A percentile compares a stretch with the other conserved stretches of the same genome.
These are phyloP conservation scores for Pantherophis vulpinus DNA, from an alignment of 2,797 vertebrate species.

Conservation along the genomic window DNA sequence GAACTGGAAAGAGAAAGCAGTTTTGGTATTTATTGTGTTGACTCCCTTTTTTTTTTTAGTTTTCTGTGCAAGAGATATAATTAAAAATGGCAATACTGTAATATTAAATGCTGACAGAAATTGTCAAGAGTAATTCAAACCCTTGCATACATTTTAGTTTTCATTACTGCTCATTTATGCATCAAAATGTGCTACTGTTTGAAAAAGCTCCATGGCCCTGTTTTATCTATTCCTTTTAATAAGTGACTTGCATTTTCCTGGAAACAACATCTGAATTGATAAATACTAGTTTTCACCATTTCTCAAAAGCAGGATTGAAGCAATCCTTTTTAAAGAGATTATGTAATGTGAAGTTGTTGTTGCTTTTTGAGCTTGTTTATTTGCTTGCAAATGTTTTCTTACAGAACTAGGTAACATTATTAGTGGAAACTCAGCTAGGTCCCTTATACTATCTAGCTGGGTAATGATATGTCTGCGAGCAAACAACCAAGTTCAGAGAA, in stretches of 20 bases:
- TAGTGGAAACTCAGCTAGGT: neutral
- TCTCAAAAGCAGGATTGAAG: neutral
- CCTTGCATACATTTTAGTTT: neutral
- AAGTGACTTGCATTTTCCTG: neutral
- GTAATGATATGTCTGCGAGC: neutral
- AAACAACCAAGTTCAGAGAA: neutral
- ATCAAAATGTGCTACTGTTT: neutral
- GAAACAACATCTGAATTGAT: neutral
- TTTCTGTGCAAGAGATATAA: neutral
- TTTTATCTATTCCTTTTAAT: neutral
- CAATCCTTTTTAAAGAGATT: neutral
- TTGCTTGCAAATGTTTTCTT: neutral
- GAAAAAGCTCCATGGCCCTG: neutral
- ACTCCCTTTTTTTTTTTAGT: accelerated
- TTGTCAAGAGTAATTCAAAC: neutral
- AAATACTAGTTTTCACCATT: neutral
- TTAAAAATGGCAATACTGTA: accelerated
- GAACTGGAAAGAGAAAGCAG: accelerated
- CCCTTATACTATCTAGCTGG: neutral
- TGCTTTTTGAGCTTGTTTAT: neutral
- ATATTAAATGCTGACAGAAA: neutral
- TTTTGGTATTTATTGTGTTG: accelerated
- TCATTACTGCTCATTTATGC: neutral
- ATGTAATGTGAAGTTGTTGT: neutral
- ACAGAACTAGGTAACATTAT: neutral